A percentile compares a stretch with the other conserved stretches of the same genome.
phyloP scores from a whole-genome alignment of 1,140 invertebrate genomes.

The Drosophila bipectinata region DNA sequence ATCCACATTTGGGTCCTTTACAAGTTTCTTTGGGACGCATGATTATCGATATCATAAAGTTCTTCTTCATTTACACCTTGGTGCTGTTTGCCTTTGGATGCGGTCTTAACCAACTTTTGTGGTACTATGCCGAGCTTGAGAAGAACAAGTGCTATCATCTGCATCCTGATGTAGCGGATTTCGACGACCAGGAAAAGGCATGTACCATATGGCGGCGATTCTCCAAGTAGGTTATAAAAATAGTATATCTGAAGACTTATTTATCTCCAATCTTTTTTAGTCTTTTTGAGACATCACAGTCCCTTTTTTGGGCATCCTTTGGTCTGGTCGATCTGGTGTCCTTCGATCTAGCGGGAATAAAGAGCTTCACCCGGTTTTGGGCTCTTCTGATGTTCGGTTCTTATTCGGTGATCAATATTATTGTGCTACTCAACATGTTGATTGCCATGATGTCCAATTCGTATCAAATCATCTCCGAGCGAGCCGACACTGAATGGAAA shows the following conservation, averaged over 20 bases:
- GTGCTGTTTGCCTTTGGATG: conserved; percentile 96
- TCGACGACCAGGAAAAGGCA: conserved; percentile 91
- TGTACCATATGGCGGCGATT: conserved; percentile 94
- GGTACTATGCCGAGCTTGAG: conserved; percentile 97
- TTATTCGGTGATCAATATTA: conserved; percentile 96
- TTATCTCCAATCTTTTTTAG: conserved; percentile 85
- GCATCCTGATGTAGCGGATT: conserved; percentile 88
- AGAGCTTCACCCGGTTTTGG: conserved; percentile 95
- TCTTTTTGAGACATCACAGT: conserved; percentile 96
- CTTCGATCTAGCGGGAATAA: conserved; percentile 93
- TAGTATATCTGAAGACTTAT: not conserved
- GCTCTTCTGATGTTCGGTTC: conserved; percentile 94
- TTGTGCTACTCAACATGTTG: conserved; percentile 96
- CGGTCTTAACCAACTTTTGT: conserved; percentile 96
- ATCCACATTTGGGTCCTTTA: conserved; percentile 95
- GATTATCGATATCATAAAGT: conserved; percentile 97
- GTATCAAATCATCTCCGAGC: conserved; percentile 95
- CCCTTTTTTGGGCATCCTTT: conserved; percentile 97
- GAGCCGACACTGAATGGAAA: conserved; percentile 96
- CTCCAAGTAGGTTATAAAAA: conserved; percentile 87
- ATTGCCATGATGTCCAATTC: conserved; percentile 99
- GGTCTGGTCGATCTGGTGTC: conserved; percentile 94
- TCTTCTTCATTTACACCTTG: conserved; percentile 96
- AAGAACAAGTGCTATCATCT: conserved; percentile 92
- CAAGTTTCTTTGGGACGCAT: conserved; percentile 94